These are phyloP conservation scores for Eptesicus fuscus DNA, from an alignment of 2,113 vertebrate genomes.

Conservation along the genomic window DNA sequence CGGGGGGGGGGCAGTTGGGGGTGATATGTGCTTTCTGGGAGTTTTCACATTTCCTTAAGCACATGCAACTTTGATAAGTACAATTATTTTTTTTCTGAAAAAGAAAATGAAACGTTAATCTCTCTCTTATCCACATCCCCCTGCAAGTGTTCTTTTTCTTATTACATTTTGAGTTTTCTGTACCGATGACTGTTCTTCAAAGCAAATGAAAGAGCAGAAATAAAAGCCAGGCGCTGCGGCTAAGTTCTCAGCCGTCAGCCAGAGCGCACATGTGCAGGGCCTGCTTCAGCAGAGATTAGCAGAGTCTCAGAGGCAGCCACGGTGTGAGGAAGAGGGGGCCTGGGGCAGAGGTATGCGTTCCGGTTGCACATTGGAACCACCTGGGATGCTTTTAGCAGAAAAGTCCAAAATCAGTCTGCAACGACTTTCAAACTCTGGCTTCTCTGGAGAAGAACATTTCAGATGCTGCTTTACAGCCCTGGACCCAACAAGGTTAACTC, in stretches of 20 bases:
- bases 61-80: not conserved
- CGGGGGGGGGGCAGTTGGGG: too few species aligned
- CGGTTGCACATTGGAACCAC: accelerated
- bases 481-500: not conserved
- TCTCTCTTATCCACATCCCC: not conserved
- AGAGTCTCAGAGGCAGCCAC: not conserved
- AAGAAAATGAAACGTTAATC: not conserved
- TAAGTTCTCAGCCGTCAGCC: not conserved
- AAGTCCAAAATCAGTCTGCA: not conserved
- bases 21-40: not conserved
- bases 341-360: not conserved
- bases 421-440: not conserved
- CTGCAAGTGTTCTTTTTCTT: not conserved
- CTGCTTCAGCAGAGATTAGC: not conserved
- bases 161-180: not conserved
- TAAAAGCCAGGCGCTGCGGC: not conserved
- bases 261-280: not conserved
- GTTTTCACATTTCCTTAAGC: not conserved
- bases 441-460: not conserved
- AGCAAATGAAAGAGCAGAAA: not conserved
- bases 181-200: not conserved
- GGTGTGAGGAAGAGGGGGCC: not conserved
- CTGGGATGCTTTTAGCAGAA: not conserved
- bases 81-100: slow-evolving; percentile 14
- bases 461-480: not conserved